A percentile compares a stretch with the other conserved stretches of the same genome.
Conservation (phyloP, 2,888 invertebrate species). For the Pasiphila rectangulata region DNA sequence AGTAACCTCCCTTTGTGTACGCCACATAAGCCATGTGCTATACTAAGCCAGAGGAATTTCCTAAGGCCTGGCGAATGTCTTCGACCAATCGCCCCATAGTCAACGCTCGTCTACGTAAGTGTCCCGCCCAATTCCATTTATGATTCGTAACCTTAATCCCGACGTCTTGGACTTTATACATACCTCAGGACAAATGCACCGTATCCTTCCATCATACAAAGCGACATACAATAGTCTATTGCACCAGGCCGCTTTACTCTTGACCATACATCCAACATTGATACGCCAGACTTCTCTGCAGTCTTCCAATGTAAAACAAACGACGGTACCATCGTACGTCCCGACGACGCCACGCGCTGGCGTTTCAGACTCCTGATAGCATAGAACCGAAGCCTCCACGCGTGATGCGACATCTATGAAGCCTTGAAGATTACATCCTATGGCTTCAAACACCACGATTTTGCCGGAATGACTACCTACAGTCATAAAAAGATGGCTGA, state of each 20-base stretch:
- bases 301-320: conserved; percentile 81
- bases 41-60: no score
- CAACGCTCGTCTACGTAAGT: no score
- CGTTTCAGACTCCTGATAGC: conserved; percentile 44
- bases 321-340: conserved; percentile 87
- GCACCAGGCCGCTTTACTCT: conserved; percentile 75
- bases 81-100: no score
- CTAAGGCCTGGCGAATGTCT: no score
- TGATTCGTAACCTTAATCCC: no score
- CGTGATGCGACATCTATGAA: conserved; percentile 82
- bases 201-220: conserved; percentile 85
- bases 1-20: no score
- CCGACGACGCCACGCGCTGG: conserved; percentile 83
- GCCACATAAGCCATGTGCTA: no score
- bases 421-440: conserved; percentile 75
- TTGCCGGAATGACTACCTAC: conserved; percentile 85
- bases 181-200: conserved; percentile 81
- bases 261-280: conserved; percentile 82
- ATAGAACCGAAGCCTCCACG: conserved; percentile 85
- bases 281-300: conserved; percentile 83
- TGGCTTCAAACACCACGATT: conserved; percentile 81
- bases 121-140: no score
- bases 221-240: conserved; percentile 82
- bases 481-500: conserved; percentile 61
- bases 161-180: conserved; percentile 32